Percentiles rank a stretch among this genome's conserved stretches.
phyloP scores from a whole-genome alignment of 2,113 vertebrate genomes.

The Heterochromis multidens region DNA sequence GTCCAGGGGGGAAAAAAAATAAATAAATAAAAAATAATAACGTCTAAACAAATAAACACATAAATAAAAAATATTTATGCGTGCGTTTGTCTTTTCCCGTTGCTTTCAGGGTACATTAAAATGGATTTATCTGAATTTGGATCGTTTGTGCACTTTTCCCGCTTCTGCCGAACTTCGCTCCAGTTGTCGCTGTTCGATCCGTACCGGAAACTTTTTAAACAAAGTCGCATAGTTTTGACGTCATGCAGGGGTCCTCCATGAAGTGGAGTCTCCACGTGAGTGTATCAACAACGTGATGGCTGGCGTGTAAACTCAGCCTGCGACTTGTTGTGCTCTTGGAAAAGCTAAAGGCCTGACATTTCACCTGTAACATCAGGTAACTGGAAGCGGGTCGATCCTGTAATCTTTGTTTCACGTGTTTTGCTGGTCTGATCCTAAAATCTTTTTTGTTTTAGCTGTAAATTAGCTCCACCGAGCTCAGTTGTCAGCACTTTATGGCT shows the following conservation, averaged over 20 bases:
- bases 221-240: constrained; percentile 53
- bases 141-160: not conserved
- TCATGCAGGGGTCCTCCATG: constrained; percentile 57
- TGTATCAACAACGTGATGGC: constrained; percentile 48
- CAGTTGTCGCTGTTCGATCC: not conserved
- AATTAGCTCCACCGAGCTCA: not conserved
- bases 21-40: not conserved
- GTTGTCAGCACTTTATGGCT: not conserved
- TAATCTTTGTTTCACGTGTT: not conserved
- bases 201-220: not conserved
- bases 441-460: not conserved
- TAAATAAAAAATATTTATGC: not conserved
- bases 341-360: not conserved
- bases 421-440: not conserved
- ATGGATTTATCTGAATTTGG: not conserved
- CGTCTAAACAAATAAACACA: not conserved
- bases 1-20: too few species aligned
- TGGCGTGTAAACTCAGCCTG: not conserved
- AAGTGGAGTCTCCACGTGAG: constrained; percentile 66
- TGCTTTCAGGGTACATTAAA: not conserved
- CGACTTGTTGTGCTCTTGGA: not conserved
- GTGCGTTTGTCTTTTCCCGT: not conserved
- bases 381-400: rapidly evolving
- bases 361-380: constrained; percentile 21
- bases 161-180: not conserved